phyloP scores from a whole-genome alignment of 1,140 invertebrate species.

The Ips typographus region DNA sequence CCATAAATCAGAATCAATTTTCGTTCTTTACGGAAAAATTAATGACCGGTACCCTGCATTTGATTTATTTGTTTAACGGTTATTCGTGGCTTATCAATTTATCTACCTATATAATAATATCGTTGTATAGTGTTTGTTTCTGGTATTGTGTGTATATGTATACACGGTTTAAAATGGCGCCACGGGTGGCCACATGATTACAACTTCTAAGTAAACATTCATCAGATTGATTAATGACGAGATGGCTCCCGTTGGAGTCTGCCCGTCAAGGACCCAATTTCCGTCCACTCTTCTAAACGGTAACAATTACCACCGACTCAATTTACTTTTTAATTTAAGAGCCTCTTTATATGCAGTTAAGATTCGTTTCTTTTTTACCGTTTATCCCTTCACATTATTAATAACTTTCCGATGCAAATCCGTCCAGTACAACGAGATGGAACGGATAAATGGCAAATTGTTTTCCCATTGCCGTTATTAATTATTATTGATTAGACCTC shows the following conservation, averaged over 20 bases:
- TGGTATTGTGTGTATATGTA: no score
- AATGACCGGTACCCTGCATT: slow-evolving; percentile 25
- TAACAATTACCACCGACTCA: slow-evolving; percentile 26
- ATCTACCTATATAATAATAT: no score
- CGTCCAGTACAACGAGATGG: background rate
- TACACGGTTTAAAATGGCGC: background rate
- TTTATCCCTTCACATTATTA: slow-evolving; percentile 20
- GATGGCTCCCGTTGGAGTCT: slow-evolving; percentile 15
- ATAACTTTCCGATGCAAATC: slow-evolving; percentile 27
- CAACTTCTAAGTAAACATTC: slow-evolving; percentile 19
- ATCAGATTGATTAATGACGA: slow-evolving; percentile 18
- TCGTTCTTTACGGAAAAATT: slow-evolving; percentile 26
- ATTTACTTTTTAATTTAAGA: slow-evolving; percentile 30
- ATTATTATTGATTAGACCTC: background rate
- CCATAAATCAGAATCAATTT: slow-evolving; percentile 37
- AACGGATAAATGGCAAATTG: slow-evolving; percentile 9
- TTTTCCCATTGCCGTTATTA: slow-evolving; percentile 15
- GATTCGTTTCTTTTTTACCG: slow-evolving; percentile 6
- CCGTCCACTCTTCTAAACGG: slow-evolving; percentile 9
- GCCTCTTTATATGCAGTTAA: slow-evolving; percentile 10
- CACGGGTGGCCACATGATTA: slow-evolving; percentile 9
- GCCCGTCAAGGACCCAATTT: slow-evolving; percentile 21
- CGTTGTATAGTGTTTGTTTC: no score
- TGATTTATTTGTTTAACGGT: slow-evolving; percentile 30
- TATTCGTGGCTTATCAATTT: slow-evolving; percentile 17